A percentile compares a stretch with the other conserved stretches of the same genome.
phyloP scores from a whole-genome alignment of 2,113 vertebrate species.

The Sinocyclocheilus rhinocerous region DNA sequence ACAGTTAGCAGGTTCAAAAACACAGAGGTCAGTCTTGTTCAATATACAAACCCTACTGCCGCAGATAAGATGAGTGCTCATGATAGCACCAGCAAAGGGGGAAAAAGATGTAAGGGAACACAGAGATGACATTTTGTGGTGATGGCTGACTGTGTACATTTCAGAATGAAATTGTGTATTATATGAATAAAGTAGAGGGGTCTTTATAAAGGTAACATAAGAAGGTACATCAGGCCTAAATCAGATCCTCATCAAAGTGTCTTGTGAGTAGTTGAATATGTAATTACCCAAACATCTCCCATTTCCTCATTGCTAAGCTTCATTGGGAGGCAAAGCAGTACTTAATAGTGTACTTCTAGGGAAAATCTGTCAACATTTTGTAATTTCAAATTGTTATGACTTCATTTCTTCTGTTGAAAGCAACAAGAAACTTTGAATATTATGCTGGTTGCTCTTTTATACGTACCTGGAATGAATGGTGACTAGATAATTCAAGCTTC shows the following conservation, averaged over 20 bases:
- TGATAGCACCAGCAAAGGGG: conserved; percentile 36
- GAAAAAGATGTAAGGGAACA: conserved; percentile 1
- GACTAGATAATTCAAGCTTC: background rate
- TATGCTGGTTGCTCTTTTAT: background rate
- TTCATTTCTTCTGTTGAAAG: background rate
- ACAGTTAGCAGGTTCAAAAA: conserved; percentile 53
- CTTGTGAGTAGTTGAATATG: background rate
- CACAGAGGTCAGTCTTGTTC: conserved; percentile 56
- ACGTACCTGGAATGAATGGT: background rate
- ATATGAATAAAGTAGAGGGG: background rate
- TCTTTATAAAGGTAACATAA: background rate
- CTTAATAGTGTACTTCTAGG: background rate
- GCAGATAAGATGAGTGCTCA: conserved; percentile 45
- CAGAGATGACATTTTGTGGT: conserved; percentile 15
- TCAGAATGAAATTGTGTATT: background rate
- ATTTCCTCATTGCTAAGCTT: background rate
- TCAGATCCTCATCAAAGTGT: background rate
- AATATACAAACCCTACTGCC: conserved; percentile 47
- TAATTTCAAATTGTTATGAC: no score
- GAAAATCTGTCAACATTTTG: background rate
- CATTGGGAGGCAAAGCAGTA: background rate
- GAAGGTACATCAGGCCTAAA: background rate
- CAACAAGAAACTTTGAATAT: background rate
- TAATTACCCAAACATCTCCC: background rate
- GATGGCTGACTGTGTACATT: background rate